Percentiles rank a stretch among this genome's conserved stretches.
phyloP scores from a whole-genome alignment of 1,140 invertebrate genomes.

The Drosophila sturtevanti region DNA sequence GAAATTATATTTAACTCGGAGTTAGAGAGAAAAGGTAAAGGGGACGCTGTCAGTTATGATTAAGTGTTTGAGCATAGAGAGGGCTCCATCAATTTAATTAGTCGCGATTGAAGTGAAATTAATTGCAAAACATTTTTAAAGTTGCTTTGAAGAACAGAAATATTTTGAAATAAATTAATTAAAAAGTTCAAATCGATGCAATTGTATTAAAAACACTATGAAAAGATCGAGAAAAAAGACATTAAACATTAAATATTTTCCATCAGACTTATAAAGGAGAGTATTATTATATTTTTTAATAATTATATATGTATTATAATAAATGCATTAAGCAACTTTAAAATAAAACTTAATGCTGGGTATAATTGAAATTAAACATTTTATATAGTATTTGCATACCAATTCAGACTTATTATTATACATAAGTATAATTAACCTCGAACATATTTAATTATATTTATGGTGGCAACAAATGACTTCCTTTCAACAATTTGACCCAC shows the following conservation, averaged over 20 bases:
- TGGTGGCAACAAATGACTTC: not conserved
- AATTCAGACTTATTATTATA: no score
- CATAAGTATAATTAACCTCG: not conserved
- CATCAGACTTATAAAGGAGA: no score
- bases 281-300: no score
- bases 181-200: not conserved
- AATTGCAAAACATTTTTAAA: not conserved
- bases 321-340: no score
- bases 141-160: not conserved
- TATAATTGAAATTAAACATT: no score
- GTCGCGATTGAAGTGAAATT: not conserved
- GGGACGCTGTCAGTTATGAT: slow-evolving; percentile 37
- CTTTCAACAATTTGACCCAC: not conserved
- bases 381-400: no score
- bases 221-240: no score
- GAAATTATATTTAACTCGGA: not conserved
- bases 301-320: no score
- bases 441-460: not conserved
- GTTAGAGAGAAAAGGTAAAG: not conserved
- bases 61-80: slow-evolving; percentile 15
- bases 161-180: not conserved
- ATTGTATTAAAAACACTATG: no score
- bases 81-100: slow-evolving; percentile 29
- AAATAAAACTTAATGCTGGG: no score
- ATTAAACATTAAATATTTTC: no score